These are phyloP conservation scores for Sebastes kiyomatsui DNA, from an alignment of 2,797 vertebrate species.

Conservation along the genomic window DNA sequence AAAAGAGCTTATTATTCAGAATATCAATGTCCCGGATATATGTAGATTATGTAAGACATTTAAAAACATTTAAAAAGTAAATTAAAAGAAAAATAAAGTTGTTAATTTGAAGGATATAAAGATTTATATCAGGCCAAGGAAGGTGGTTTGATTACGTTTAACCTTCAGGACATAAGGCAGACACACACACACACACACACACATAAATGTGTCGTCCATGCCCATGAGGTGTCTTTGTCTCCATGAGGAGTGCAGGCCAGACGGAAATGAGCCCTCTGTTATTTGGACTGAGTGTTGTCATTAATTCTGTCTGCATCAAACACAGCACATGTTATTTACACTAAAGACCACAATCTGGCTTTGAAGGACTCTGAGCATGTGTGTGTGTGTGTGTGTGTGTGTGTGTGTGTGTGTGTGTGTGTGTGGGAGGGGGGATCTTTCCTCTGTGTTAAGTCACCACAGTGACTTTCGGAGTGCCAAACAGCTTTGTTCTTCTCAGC, in stretches of 20 bases:
- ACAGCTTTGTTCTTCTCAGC: slow-evolving; percentile 58
- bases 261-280: slow-evolving; percentile 81
- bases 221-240: slow-evolving; percentile 56
- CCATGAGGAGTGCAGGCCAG: slow-evolving; percentile 58
- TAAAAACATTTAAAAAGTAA: neutral
- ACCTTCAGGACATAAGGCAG: neutral
- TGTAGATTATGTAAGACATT: neutral
- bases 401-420: slow-evolving; percentile 29
- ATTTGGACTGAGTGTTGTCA: slow-evolving; percentile 82
- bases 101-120: neutral
- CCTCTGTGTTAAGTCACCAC: slow-evolving; percentile 55
- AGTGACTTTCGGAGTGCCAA: slow-evolving; percentile 74
- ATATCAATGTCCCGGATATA: neutral
- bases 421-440: slow-evolving; percentile 21
- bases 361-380: slow-evolving; percentile 64
- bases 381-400: slow-evolving; percentile 31
- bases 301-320: slow-evolving; percentile 85
- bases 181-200: slow-evolving; percentile 12
- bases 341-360: slow-evolving; percentile 82
- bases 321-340: slow-evolving; percentile 83
- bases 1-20: neutral
- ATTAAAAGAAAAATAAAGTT: neutral
- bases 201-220: slow-evolving; percentile 33
- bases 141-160: neutral
- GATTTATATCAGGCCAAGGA: neutral